These are phyloP conservation scores for Pristionchus fissidentatus DNA, from an alignment of 2,888 invertebrate species.

Conservation along the genomic window DNA sequence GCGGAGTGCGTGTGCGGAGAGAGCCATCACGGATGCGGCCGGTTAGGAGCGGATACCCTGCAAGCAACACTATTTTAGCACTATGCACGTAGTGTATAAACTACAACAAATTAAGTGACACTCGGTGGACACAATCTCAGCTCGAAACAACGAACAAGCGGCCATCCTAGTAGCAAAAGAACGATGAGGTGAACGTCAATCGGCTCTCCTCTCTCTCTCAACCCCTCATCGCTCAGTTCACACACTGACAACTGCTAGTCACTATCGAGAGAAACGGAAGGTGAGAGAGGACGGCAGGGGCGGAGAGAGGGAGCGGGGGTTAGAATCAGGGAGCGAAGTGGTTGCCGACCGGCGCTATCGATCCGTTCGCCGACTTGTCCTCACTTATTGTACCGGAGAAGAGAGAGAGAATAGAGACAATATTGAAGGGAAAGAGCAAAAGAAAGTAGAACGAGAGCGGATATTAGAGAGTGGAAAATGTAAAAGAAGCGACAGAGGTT, in stretches of 20 bases:
- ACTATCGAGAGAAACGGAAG: conserved; percentile 22
- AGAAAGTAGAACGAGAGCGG: not conserved
- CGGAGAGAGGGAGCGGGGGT: not conserved
- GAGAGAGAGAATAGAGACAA: too few species aligned
- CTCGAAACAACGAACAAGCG: not conserved
- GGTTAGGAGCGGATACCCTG: conserved; percentile 26
- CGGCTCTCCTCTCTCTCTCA: conserved; percentile 7
- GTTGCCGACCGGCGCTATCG: conserved; percentile 4
- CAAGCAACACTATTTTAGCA: too few species aligned
- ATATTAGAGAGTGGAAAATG: conserved; percentile 13
- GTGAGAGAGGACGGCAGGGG: not conserved
- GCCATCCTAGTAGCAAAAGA: conserved; percentile 2
- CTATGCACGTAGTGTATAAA: too few species aligned
- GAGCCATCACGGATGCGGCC: conserved; percentile 56
- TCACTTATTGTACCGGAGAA: conserved; percentile 22
- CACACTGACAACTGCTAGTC: conserved; percentile 39
- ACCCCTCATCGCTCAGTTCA: conserved; percentile 29
- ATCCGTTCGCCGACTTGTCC: not conserved
- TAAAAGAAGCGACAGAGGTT: not conserved
- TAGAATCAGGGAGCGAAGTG: conserved; percentile 2
- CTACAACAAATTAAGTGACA: too few species aligned
- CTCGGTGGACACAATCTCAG: not conserved
- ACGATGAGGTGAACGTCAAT: conserved; percentile 37
- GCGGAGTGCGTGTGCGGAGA: conserved; percentile 62
- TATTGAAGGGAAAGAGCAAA: not conserved